Percentiles rank a stretch among this genome's conserved stretches.
Evolutionary conservation across 2,113 vertebrate species (phyloP).

Genomic region (Cairina moschata): DNA sequence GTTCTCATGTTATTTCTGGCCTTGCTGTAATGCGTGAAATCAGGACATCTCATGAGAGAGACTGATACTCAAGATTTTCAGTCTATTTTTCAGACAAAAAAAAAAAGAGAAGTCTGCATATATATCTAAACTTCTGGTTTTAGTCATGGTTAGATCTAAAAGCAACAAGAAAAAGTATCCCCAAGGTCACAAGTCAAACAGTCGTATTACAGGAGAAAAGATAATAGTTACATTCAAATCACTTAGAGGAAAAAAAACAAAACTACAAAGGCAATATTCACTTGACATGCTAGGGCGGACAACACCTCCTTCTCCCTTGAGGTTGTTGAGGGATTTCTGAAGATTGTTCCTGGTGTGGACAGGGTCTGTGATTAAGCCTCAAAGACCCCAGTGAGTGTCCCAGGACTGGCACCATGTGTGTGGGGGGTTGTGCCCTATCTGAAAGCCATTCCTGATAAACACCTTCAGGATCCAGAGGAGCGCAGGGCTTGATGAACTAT

Average conservation of each 20-base stretch:
- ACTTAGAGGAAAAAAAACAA: not conserved
- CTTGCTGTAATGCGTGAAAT: constrained; percentile 55
- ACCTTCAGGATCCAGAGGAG: constrained; percentile 27
- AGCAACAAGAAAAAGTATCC: constrained; percentile 31
- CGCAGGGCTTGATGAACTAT: not conserved
- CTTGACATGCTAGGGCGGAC: not conserved
- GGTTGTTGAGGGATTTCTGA: not conserved
- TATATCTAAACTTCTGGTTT: constrained; percentile 44
- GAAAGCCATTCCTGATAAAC: constrained; percentile 31
- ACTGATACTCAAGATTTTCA: constrained; percentile 64
- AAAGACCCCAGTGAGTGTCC: not conserved
- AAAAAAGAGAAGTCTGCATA: constrained; percentile 39
- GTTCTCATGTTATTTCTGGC: constrained; percentile 70
- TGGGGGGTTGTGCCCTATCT: constrained; percentile 1
- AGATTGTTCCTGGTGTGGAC: not conserved
- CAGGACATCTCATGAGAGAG: constrained; percentile 65
- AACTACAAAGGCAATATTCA: not conserved
- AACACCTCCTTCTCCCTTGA: not conserved
- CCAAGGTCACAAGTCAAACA: constrained; percentile 44
- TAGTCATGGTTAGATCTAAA: constrained; percentile 50
- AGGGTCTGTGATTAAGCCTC: not conserved
- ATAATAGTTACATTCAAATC: constrained; percentile 21
- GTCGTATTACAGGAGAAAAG: constrained; percentile 6
- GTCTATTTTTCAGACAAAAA: constrained; percentile 57
- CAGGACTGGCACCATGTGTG: not conserved